These are phyloP conservation scores for Oconnorella tubifera DNA, from an alignment of 2,888 invertebrate genomes.

Conservation along the genomic window DNA sequence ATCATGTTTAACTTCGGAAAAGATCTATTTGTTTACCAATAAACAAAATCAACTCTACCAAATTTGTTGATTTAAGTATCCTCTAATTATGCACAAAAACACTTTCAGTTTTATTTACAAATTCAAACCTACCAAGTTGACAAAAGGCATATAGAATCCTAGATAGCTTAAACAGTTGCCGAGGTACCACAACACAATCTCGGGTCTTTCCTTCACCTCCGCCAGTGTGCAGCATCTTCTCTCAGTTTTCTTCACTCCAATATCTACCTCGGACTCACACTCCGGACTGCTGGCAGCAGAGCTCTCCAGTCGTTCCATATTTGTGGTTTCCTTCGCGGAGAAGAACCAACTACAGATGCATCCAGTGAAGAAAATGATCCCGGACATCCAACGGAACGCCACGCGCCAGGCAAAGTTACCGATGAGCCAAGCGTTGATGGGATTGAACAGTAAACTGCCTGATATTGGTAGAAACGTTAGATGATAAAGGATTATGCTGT, in stretches of 20 bases:
- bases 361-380: constrained; percentile 37
- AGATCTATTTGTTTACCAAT: no score
- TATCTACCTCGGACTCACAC: not conserved
- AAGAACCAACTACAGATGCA: constrained; percentile 40
- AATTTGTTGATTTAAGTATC: no score
- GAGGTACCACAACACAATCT: constrained; percentile 42
- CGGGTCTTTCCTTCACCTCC: constrained; percentile 36
- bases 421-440: constrained; percentile 40
- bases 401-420: constrained; percentile 38
- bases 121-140: constrained; percentile 42
- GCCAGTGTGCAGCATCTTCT: constrained; percentile 33
- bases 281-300: constrained; percentile 8
- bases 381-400: constrained; percentile 38
- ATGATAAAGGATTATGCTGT: not conserved
- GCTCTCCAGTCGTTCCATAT: constrained; percentile 25
- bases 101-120: no score
- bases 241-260: not conserved
- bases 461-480: constrained; percentile 10
- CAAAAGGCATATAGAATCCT: constrained; percentile 44
- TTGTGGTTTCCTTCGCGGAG: constrained; percentile 29
- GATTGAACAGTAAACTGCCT: constrained; percentile 43
- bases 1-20: no score
- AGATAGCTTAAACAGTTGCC: constrained; percentile 40
- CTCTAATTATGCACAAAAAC: no score
- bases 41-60: no score